A percentile compares a stretch with the other conserved stretches of the same genome.
Conservation (phyloP, 2,888 invertebrate genomes). For the Ceriagrion tenellum region DNA sequence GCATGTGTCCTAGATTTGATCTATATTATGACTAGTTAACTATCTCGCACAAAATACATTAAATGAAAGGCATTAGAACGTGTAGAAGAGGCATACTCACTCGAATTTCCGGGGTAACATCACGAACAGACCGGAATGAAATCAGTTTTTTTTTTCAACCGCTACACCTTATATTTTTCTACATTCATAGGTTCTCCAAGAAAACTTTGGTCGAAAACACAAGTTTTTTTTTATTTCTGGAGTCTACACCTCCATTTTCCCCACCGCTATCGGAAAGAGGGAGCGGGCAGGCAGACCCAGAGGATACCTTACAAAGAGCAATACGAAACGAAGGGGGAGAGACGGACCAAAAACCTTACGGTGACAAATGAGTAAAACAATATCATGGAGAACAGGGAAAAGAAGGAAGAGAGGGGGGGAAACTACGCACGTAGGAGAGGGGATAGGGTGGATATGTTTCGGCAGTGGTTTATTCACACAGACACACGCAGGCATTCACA, state of each 20-base stretch:
- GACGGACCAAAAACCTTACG: neutral
- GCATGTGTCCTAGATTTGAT: no score
- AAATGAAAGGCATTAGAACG: no score
- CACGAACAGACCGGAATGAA: no score
- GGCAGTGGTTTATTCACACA: constrained; percentile 60
- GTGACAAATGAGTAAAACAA: constrained; percentile 38
- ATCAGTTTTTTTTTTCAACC: no score
- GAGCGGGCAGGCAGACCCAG: neutral
- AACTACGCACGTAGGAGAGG: neutral
- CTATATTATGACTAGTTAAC: no score
- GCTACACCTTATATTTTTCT: no score
- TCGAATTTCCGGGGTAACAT: no score
- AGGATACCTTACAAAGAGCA: neutral
- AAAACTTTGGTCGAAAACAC: neutral
- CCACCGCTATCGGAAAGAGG: neutral
- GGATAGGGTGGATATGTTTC: neutral
- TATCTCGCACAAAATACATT: no score
- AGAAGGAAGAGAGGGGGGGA: neutral
- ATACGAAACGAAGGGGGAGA: neutral
- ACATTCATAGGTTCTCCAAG: neutral
- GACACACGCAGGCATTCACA: constrained; percentile 28
- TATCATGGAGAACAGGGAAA: neutral
- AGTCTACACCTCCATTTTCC: neutral
- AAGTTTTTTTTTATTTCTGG: neutral
- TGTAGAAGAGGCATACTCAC: no score